Evolutionary conservation across 2,888 invertebrate species (phyloP).

Genomic region (Melieria omissa): DNA sequence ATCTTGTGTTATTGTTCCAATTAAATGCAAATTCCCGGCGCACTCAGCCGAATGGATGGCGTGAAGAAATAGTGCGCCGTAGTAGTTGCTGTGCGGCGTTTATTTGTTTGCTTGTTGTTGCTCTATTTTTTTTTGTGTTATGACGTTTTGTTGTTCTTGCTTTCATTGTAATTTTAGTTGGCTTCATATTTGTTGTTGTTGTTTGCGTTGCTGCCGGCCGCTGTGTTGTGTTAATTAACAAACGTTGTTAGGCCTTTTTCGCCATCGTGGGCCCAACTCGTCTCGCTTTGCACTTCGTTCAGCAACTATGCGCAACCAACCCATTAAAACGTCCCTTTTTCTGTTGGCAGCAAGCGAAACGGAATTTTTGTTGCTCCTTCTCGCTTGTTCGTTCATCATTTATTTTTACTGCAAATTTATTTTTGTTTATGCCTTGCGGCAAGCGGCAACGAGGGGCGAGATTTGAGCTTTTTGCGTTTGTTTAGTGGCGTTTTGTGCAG

Average conservation of each 20-base stretch:
- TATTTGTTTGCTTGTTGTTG: too few species aligned
- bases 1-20: too few species aligned
- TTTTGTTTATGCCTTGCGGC: conserved; percentile 14
- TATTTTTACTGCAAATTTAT: conserved; percentile 28
- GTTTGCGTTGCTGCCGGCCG: not conserved
- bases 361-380: not conserved
- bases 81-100: too few species aligned
- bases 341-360: conserved; percentile 1
- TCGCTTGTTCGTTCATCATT: conserved; percentile 8
- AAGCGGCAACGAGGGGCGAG: not conserved
- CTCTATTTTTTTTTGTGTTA: too few species aligned
- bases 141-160: not conserved
- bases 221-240: conserved; percentile 25
- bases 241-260: conserved; percentile 25
- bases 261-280: too few species aligned
- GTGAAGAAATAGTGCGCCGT: too few species aligned
- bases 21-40: too few species aligned
- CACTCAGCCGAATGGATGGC: too few species aligned
- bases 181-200: conserved; percentile 8
- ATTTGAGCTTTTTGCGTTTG: not conserved
- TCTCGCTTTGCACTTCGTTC: too few species aligned
- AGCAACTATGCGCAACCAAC: not conserved
- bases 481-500: not conserved
- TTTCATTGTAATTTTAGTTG: not conserved
- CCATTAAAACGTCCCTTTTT: conserved; percentile 18